Evolutionary conservation across 2,113 vertebrate species (phyloP).

Genomic region (Pagrus major): DNA sequence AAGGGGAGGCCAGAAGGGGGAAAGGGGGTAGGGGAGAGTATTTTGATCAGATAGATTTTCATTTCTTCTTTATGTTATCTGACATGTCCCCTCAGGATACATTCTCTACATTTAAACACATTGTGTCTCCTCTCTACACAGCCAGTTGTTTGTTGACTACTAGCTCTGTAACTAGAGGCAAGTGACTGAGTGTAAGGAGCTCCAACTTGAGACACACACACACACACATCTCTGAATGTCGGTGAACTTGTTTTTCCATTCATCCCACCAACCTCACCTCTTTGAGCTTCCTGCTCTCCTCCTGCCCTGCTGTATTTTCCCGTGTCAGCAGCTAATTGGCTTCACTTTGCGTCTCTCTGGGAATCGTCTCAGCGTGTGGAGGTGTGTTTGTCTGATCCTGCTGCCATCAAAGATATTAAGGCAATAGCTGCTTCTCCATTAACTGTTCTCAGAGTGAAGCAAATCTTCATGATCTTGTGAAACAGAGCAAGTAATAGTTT

Average conservation of each 20-base stretch:
- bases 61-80: neutral
- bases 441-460: neutral
- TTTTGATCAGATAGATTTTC: neutral
- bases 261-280: conserved; percentile 12
- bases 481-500: conserved; percentile 1
- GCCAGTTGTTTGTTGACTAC: conserved; percentile 3
- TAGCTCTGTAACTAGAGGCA: neutral
- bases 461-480: conserved; percentile 9
- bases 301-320: conserved; percentile 16
- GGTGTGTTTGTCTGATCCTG: conserved; percentile 30
- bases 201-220: conserved; percentile 1
- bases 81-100: neutral
- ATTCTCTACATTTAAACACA: neutral
- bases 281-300: neutral
- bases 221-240: conserved; percentile 9
- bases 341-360: neutral
- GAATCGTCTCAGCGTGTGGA: conserved; percentile 25
- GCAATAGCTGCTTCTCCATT: neutral
- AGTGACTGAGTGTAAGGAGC: neutral
- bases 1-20: no score
- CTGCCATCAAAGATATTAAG: conserved; percentile 21
- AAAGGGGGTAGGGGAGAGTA: no score
- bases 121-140: neutral
- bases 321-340: conserved; percentile 53
- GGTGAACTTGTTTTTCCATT: conserved; percentile 46